Conservation (phyloP, 2,113 vertebrate species). For the Cinclus cinclus region DNA sequence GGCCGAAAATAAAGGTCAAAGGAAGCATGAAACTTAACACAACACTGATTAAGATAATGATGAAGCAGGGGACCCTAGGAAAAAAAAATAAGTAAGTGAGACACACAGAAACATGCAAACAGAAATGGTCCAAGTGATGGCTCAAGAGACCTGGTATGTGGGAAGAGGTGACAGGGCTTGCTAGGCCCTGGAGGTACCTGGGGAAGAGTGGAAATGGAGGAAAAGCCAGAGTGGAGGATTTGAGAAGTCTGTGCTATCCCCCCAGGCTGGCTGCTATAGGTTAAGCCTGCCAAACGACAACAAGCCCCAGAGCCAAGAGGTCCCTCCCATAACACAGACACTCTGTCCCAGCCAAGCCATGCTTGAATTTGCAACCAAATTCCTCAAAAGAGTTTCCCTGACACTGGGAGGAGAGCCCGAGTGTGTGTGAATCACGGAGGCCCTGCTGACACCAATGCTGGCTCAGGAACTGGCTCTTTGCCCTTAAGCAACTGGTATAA, state of each 20-base stretch:
- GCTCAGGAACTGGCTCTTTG: conserved; percentile 1
- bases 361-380: neutral
- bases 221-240: neutral
- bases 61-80: conserved; percentile 59
- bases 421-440: neutral
- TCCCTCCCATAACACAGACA: neutral
- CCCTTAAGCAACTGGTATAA: neutral
- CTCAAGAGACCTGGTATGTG: neutral
- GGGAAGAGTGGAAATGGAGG: neutral
- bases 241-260: neutral
- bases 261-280: neutral
- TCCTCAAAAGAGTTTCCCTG: conserved; percentile 35
- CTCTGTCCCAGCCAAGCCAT: neutral
- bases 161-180: neutral
- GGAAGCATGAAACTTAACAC: conserved; percentile 83
- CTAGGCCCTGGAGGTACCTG: neutral
- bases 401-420: neutral
- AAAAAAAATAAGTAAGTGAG: neutral
- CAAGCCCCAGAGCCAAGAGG: neutral
- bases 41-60: conserved; percentile 84
- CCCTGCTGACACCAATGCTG: neutral
- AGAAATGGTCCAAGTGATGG: neutral
- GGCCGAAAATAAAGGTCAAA: conserved; percentile 81
- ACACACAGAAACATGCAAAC: neutral
- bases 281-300: neutral